Base-by-base conservation (phyloP, 1,140 invertebrate genomes). In the Drosophila santomea region DNA sequence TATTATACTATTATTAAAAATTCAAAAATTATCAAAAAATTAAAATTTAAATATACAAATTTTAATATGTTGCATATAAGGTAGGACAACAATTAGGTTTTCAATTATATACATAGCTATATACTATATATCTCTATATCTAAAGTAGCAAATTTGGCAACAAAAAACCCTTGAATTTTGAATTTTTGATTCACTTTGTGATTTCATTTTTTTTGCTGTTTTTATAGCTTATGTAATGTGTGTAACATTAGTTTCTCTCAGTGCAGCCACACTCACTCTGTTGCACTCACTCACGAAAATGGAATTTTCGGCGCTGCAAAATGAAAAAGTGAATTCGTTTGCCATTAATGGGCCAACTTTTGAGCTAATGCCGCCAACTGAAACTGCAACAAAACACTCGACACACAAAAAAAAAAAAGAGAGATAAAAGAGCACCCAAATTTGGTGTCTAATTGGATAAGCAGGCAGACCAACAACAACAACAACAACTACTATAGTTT, bases 261-360 rank as follows among this genome's bases (percentile, higher is more conserved):
- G 60, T 68, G 64, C 45, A 52, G 10, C 11, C 36, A 39, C 41
- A 43, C 36, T 54, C 20, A 14, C 44, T 68, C 15, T 25, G 11
- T 23, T 32, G 38, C 10, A 39, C 28, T 50, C 32, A 78, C 55
- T 60, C 41, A 32, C 32, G 17, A 55, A 55, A 74, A 60, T 44
- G 38, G 41, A 44, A 50, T 56, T 45, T 51, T 54, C 12, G 43
- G 38, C 45, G n/a, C 32, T 66, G 38, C 15, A 63, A 81, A 73
- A 81, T 50, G 38, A 14, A 63, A 81, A 73, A 81, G 67, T 77
- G 74, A 77, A 81, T 81, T 81, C 51, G 55, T 74, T 67, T 35
- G 50, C 67, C 62, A 85, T 78, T 86, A 80, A 85, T 81, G 82
- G 56, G 51, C 61, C 62, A 85, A 73, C 66, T 85, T 84, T 85